Evolutionary conservation across 1,140 invertebrate species (phyloP).

Genomic region (Rhagoletis pomonella): DNA sequence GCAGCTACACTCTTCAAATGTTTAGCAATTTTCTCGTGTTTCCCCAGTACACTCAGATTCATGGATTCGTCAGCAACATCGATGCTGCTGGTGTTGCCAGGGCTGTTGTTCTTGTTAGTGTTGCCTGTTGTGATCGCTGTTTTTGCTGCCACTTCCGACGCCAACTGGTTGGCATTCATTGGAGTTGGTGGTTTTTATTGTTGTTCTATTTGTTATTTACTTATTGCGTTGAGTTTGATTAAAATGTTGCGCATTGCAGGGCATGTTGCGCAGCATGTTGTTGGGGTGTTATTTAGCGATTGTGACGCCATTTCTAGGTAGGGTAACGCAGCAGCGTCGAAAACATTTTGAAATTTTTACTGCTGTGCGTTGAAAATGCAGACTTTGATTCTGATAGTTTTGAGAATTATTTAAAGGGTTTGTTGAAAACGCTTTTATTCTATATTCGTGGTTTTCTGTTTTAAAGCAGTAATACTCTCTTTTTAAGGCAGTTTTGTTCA

Average conservation of each 20-base stretch:
- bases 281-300: neutral
- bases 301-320: constrained; percentile 31
- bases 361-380: neutral
- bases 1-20: constrained; percentile 6
- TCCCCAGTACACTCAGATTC: constrained; percentile 20
- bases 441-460: too few species aligned
- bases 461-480: neutral
- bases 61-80: constrained; percentile 38
- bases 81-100: constrained; percentile 34
- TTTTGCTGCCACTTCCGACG: constrained; percentile 48
- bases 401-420: neutral
- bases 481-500: constrained; percentile 11
- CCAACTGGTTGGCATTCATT: constrained; percentile 56
- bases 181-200: constrained; percentile 38
- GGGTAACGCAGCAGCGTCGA: constrained; percentile 28
- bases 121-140: constrained; percentile 53
- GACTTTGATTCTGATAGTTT: neutral
- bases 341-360: constrained; percentile 33
- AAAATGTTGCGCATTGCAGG: neutral
- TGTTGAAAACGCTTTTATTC: neutral
- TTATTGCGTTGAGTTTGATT: neutral
- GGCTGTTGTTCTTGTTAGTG: constrained; percentile 54
- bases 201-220: neutral
- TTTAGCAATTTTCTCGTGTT: constrained; percentile 48
- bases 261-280: constrained; percentile 56